These are phyloP conservation scores for Ceyx margarethae DNA, from an alignment of 2,113 vertebrate genomes.

Conservation along the genomic window DNA sequence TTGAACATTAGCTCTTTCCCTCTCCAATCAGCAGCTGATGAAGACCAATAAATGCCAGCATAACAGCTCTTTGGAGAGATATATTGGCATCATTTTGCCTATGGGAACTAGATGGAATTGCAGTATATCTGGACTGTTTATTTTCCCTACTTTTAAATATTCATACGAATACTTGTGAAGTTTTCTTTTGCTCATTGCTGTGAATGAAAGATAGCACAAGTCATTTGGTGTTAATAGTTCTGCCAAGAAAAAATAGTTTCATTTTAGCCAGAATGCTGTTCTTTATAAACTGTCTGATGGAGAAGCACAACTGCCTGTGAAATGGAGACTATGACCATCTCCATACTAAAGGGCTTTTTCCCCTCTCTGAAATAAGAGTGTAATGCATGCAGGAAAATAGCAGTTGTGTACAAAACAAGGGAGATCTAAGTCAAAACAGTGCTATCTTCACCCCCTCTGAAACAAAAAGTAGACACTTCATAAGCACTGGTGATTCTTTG, in stretches of 20 bases:
- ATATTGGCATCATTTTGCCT: slow-evolving; percentile 38
- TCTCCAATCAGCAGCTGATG: slow-evolving; percentile 4
- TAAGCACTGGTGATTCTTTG: neutral
- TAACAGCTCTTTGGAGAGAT: slow-evolving; percentile 47
- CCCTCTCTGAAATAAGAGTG: neutral
- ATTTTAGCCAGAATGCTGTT: neutral
- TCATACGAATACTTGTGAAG: slow-evolving; percentile 31
- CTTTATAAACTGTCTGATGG: neutral
- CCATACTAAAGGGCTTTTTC: neutral
- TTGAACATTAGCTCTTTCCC: neutral
- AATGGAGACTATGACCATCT: neutral
- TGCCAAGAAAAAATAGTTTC: neutral
- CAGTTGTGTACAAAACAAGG: neutral
- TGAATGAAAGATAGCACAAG: slow-evolving; percentile 5
- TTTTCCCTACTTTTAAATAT: slow-evolving; percentile 50
- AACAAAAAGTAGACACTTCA: neutral
- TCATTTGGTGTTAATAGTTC: neutral
- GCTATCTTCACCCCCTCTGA: neutral
- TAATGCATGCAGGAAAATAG: neutral
- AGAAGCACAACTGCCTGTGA: neutral
- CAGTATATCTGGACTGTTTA: slow-evolving; percentile 40
- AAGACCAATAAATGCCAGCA: slow-evolving; percentile 36
- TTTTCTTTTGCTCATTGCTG: neutral
- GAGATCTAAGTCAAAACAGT: neutral
- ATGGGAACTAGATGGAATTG: slow-evolving; percentile 34